These are phyloP conservation scores for Geophilus truncorum DNA, from an alignment of 2,888 invertebrate genomes.

Conservation along the genomic window DNA sequence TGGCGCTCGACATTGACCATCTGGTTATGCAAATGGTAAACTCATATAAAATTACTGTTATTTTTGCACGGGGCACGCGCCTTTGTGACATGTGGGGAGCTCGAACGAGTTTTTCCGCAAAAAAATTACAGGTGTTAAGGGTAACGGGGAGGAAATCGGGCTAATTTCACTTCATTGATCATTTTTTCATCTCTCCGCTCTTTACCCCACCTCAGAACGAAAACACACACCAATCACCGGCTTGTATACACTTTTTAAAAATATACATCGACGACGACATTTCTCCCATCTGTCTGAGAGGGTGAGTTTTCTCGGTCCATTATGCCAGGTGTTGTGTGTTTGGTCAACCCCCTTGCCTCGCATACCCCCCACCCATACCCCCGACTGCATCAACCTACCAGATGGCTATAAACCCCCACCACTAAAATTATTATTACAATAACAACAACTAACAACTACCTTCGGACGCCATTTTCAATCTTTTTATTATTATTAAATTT, in stretches of 20 bases:
- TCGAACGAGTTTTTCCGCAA: not conserved
- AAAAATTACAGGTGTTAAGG: constrained; percentile 13
- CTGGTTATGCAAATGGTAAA: constrained; percentile 3
- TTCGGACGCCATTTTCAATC: too few species aligned
- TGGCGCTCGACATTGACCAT: not conserved
- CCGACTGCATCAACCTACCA: too few species aligned
- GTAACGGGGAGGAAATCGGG: not conserved
- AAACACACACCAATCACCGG: not conserved
- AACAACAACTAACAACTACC: not conserved
- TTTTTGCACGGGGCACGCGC: not conserved
- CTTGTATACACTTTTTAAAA: constrained; percentile 8
- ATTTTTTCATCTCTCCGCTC: not conserved
- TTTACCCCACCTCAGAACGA: not conserved
- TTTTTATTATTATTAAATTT: too few species aligned
- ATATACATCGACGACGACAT: constrained; percentile 21
- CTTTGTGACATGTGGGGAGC: constrained; percentile 24
- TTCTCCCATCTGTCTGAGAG: constrained; percentile 22
- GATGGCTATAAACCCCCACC: not conserved
- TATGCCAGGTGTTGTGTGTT: constrained; percentile 21
- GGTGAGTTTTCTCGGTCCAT: constrained; percentile 21
- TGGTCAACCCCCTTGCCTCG: not conserved
- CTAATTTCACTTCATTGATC: constrained; percentile 1
- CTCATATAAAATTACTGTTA: not conserved
- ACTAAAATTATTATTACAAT: not conserved
- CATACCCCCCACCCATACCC: not conserved